phyloP scores from a whole-genome alignment of 2,797 vertebrate species.

The Bovichtus variegatus region DNA sequence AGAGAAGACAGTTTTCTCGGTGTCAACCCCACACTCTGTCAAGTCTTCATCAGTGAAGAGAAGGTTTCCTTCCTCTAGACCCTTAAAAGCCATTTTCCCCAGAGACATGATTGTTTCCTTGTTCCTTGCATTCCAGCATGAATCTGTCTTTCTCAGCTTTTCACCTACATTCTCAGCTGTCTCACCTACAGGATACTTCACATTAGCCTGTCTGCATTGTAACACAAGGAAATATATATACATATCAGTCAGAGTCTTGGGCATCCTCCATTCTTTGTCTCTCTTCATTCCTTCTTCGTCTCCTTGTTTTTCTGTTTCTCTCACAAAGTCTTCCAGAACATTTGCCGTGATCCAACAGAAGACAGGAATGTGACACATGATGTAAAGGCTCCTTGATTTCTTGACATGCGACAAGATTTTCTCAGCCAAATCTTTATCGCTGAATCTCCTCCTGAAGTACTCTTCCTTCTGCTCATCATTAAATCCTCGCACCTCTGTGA shows the following conservation, averaged over 20 bases:
- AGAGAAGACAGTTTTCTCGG: constrained; percentile 48
- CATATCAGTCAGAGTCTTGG: constrained; percentile 60
- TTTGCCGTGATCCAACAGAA: constrained; percentile 67
- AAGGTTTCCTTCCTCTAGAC: constrained; percentile 30
- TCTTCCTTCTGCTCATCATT: constrained; percentile 69
- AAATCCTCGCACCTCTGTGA: constrained; percentile 76
- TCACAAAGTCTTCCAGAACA: constrained; percentile 53
- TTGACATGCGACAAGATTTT: constrained; percentile 46
- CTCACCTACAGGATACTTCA: constrained; percentile 33
- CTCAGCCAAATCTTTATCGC: constrained; percentile 9
- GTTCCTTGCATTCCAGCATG: constrained; percentile 39
- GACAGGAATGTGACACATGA: constrained; percentile 66
- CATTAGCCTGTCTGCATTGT: constrained; percentile 46
- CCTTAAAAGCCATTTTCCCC: constrained; percentile 49
- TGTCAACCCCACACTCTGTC: background rate
- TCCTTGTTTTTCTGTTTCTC: no score
- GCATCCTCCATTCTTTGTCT: constrained; percentile 31
- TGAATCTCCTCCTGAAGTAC: constrained; percentile 60
- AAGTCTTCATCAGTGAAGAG: constrained; percentile 28
- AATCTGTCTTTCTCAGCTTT: constrained; percentile 15
- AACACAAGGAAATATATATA: constrained; percentile 54
- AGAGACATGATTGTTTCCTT: constrained; percentile 48
- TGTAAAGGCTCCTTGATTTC: constrained; percentile 52
- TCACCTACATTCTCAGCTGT: background rate
- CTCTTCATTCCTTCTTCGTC: background rate